These are phyloP conservation scores for Ciconia boyciana DNA, from an alignment of 2,113 vertebrate genomes.

Conservation along the genomic window DNA sequence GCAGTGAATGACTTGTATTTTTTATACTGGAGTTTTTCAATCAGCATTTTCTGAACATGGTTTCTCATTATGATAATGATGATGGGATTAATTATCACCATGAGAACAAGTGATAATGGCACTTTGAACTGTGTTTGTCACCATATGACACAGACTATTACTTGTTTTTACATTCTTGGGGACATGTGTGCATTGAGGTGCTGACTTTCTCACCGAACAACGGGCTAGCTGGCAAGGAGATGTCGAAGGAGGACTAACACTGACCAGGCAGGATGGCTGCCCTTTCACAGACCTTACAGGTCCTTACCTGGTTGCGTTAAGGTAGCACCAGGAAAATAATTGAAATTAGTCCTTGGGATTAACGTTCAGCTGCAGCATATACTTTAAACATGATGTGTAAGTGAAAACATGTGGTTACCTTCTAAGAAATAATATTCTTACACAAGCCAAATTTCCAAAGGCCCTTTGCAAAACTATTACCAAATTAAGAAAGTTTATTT, in stretches of 20 bases:
- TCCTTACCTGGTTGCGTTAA: background rate
- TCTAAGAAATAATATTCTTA: conserved; percentile 10
- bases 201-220: background rate
- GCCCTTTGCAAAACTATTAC: background rate
- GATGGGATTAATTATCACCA: conserved; percentile 74
- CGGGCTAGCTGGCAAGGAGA: background rate
- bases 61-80: conserved; percentile 66
- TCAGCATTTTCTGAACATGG: conserved; percentile 64
- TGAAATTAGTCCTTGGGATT: background rate
- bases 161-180: conserved; percentile 39
- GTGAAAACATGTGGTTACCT: background rate
- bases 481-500: background rate
- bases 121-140: conserved; percentile 67
- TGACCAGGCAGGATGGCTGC: background rate
- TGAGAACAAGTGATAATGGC: conserved; percentile 48
- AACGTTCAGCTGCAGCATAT: background rate
- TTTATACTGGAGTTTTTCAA: conserved; percentile 63
- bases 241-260: background rate
- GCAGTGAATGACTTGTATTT: conserved; percentile 40
- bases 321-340: conserved; percentile 19
- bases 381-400: background rate
- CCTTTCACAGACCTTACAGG: background rate
- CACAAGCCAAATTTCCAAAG: background rate
- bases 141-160: conserved; percentile 7
- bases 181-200: background rate